Percentiles rank a stretch among this genome's conserved stretches.
Conservation (phyloP, 2,888 invertebrate genomes). For the Aromia moschata region DNA sequence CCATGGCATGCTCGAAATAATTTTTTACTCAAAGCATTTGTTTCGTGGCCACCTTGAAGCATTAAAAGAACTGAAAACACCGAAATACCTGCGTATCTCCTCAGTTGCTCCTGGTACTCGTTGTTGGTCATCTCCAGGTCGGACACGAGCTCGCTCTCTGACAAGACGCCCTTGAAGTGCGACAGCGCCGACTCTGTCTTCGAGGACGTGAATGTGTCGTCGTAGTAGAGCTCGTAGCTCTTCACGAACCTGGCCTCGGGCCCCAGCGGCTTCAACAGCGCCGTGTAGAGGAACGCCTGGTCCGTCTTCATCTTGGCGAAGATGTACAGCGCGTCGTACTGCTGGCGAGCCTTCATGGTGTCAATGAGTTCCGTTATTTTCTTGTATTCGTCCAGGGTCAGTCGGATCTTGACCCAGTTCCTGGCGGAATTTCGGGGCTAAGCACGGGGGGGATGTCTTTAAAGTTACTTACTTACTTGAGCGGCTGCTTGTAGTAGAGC, state of each 20-base stretch:
- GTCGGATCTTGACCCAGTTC: conserved; percentile 51
- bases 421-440: no score
- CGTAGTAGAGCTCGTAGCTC: conserved; percentile 33
- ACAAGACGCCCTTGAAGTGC: conserved; percentile 38
- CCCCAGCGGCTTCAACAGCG: conserved; percentile 40
- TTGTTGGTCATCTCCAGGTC: conserved; percentile 31
- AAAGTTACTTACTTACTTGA: conserved; percentile 45
- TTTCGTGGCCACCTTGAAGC: neutral
- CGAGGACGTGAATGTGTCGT: conserved; percentile 41
- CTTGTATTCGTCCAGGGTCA: conserved; percentile 49
- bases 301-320: conserved; percentile 51
- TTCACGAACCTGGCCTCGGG: conserved; percentile 46
- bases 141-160: conserved; percentile 35
- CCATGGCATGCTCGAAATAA: no score
- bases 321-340: conserved; percentile 48
- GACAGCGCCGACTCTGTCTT: conserved; percentile 30
- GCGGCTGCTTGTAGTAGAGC: conserved; percentile 56
- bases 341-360: conserved; percentile 38
- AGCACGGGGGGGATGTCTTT: no score
- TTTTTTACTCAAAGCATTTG: neutral
- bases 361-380: conserved; percentile 46
- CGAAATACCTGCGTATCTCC: conserved; percentile 40
- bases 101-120: conserved; percentile 42
- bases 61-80: neutral
- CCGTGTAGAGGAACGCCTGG: conserved; percentile 51